Evolutionary conservation across 1,140 invertebrate genomes (phyloP).

Genomic region (Scaptomyza graminum): DNA sequence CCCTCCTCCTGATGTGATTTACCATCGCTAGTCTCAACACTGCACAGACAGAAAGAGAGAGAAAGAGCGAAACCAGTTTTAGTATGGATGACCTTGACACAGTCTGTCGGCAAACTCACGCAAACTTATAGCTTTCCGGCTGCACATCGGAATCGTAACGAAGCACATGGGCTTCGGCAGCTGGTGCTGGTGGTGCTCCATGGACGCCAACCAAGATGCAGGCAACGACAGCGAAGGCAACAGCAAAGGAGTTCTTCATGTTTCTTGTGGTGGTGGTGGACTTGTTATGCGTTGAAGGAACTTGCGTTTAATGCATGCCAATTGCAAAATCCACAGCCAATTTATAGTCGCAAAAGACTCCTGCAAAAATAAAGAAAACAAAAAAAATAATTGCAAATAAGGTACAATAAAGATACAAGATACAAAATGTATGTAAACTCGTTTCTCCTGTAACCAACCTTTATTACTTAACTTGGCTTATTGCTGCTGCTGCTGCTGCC

Average conservation of each 20-base stretch:
- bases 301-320: slow-evolving; percentile 66
- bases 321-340: slow-evolving; percentile 46
- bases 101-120: slow-evolving; percentile 50
- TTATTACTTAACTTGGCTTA: slow-evolving; percentile 42
- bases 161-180: slow-evolving; percentile 57
- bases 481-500: neutral
- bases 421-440: slow-evolving; percentile 23
- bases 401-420: slow-evolving; percentile 13
- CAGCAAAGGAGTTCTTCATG: slow-evolving; percentile 57
- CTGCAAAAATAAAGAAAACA: slow-evolving; percentile 17
- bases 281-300: slow-evolving; percentile 60
- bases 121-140: slow-evolving; percentile 70
- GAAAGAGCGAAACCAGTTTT: slow-evolving; percentile 47
- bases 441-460: slow-evolving; percentile 39
- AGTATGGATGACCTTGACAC: slow-evolving; percentile 60
- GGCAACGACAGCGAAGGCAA: slow-evolving; percentile 28
- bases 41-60: slow-evolving; percentile 48
- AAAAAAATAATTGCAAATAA: slow-evolving; percentile 13
- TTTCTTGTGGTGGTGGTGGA: slow-evolving; percentile 4
- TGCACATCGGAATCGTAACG: slow-evolving; percentile 69
- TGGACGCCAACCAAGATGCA: slow-evolving; percentile 37
- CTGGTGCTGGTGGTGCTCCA: slow-evolving; percentile 53
- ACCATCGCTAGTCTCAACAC: slow-evolving; percentile 89
- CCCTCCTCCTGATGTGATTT: slow-evolving; percentile 87
- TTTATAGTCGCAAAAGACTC: slow-evolving; percentile 61